A percentile compares a stretch with the other conserved stretches of the same genome.
Evolutionary conservation across 2,888 invertebrate species (phyloP).

Genomic region (Hipparchia sbordonii): DNA sequence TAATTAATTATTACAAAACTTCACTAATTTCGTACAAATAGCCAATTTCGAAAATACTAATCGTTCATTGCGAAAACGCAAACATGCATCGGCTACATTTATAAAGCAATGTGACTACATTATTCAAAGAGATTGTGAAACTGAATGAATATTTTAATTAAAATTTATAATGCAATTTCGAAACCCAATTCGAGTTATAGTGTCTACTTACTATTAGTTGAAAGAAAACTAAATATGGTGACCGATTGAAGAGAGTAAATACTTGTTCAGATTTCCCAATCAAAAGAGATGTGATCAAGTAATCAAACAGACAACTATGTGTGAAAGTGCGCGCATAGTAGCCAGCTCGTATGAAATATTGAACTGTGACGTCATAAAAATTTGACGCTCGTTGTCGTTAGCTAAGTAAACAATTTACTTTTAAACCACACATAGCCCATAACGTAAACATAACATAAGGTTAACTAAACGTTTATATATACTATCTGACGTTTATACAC

Average conservation of each 20-base stretch:
- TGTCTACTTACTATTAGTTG: neutral
- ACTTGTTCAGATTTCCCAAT: too few species aligned
- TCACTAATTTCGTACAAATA: constrained; percentile 13
- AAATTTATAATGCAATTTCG: constrained; percentile 4
- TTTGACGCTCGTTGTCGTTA: neutral
- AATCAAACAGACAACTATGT: too few species aligned
- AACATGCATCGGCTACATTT: neutral
- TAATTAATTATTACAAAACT: constrained; percentile 5
- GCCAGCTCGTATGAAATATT: too few species aligned
- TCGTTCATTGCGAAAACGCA: constrained; percentile 1
- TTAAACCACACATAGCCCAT: too few species aligned
- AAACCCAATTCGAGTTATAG: neutral
- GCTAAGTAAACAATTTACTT: too few species aligned
- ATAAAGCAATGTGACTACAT: neutral
- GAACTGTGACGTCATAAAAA: too few species aligned
- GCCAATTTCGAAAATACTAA: constrained; percentile 18
- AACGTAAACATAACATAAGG: too few species aligned
- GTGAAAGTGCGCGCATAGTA: too few species aligned
- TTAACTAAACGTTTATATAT: too few species aligned
- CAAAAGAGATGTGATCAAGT: too few species aligned
- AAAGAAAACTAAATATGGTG: neutral
- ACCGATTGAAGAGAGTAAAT: neutral
- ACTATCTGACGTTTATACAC: too few species aligned
- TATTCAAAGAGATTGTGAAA: constrained; percentile 11
- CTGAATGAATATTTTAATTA: constrained; percentile 15